Evolutionary conservation across 2,888 invertebrate genomes (phyloP).

Genomic region (Seladonia tumulorum): DNA sequence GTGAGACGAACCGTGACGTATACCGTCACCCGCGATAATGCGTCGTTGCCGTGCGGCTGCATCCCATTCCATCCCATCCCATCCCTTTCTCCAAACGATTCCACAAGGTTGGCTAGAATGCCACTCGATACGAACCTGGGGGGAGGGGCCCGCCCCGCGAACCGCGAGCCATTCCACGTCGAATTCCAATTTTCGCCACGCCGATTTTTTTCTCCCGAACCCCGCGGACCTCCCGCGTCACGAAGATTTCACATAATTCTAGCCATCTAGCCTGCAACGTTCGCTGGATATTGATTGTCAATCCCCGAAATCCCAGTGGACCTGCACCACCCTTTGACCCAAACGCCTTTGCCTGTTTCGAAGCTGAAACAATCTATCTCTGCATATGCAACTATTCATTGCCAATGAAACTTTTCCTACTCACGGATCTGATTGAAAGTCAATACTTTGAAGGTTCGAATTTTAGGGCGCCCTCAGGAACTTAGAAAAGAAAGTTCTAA

Average conservation of each 20-base stretch:
- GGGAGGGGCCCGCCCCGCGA: slow-evolving; percentile 48
- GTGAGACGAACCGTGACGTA: slow-evolving; percentile 23
- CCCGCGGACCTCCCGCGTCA: background rate
- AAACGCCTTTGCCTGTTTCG: background rate
- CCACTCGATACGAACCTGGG: slow-evolving; percentile 19
- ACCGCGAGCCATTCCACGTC: slow-evolving; percentile 16
- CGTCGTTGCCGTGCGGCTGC: slow-evolving; percentile 29
- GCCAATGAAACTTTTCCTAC: background rate
- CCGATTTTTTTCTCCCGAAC: background rate
- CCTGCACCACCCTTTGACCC: background rate
- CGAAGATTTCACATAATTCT: background rate
- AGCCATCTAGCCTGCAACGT: background rate
- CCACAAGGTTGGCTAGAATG: slow-evolving; percentile 37
- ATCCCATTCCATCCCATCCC: slow-evolving; percentile 26
- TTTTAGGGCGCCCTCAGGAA: background rate
- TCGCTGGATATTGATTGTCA: background rate
- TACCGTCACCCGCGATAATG: slow-evolving; percentile 38
- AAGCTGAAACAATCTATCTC: background rate
- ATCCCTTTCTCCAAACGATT: slow-evolving; percentile 23
- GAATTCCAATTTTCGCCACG: background rate
- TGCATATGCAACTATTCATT: background rate
- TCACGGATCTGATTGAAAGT: background rate
- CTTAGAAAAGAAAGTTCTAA: too few relatives aligned
- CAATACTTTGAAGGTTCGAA: background rate
- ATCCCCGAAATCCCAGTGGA: background rate